Conservation (phyloP, 2,113 vertebrate species). For the Pogona vitticeps region DNA sequence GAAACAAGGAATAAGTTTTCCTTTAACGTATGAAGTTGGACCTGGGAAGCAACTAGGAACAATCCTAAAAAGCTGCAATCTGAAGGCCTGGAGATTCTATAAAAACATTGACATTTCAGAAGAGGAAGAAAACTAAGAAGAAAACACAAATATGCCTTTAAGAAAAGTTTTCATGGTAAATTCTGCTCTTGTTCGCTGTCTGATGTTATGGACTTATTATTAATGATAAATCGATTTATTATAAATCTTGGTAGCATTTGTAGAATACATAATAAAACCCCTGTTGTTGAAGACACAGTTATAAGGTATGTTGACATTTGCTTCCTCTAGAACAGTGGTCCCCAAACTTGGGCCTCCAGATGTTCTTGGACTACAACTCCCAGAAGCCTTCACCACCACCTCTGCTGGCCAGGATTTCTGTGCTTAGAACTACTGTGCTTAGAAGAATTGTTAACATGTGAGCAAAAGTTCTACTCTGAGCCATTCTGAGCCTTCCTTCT, state of each 20-base stretch:
- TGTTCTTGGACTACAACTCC: too few relatives aligned
- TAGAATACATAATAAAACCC: not conserved
- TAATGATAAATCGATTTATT: constrained; percentile 5
- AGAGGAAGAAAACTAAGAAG: not conserved
- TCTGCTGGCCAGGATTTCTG: too few relatives aligned
- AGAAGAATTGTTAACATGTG: constrained; percentile 3
- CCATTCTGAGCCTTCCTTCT: not conserved
- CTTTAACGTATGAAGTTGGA: constrained; percentile 88
- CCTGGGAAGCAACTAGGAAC: constrained; percentile 89
- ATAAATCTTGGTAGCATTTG: not conserved
- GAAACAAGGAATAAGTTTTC: constrained; percentile 82
- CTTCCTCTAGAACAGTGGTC: too few relatives aligned
- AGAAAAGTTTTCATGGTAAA: not conserved
- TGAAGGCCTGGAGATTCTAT: constrained; percentile 87
- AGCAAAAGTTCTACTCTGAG: not conserved
- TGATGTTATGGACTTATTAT: not conserved
- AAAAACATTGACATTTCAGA: constrained; percentile 74
- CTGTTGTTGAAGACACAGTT: not conserved
- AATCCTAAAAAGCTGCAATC: constrained; percentile 86
- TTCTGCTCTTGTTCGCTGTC: not conserved
- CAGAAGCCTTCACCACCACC: too few relatives aligned
- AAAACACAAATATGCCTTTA: constrained; percentile 39
- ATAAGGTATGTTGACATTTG: accelerated
- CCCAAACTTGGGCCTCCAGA: too few relatives aligned
- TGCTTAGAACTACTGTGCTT: not conserved